Conservation (phyloP, 2,888 invertebrate species). For the Lithosia quadra region DNA sequence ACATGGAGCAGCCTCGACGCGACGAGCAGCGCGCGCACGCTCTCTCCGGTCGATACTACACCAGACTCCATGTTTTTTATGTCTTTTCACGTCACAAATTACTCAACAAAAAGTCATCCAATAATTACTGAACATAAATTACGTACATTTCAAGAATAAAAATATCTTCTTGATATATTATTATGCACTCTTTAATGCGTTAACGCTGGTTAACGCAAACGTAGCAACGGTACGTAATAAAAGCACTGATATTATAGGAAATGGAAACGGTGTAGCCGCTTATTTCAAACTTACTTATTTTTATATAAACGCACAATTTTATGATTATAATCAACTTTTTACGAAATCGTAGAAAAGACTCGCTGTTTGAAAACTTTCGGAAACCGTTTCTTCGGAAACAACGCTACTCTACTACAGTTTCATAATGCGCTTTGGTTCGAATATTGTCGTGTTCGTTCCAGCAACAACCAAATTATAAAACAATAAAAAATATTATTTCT, state of each 20-base stretch:
- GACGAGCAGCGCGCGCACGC: slow-evolving; percentile 77
- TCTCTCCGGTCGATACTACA: slow-evolving; percentile 81
- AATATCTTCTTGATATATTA: no score
- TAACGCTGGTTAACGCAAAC: not conserved
- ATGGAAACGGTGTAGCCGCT: slow-evolving; percentile 14
- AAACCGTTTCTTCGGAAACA: not conserved
- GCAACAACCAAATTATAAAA: not conserved
- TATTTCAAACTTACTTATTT: slow-evolving; percentile 1
- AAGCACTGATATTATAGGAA: slow-evolving; percentile 8
- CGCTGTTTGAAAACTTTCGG: not conserved
- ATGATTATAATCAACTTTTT: not conserved
- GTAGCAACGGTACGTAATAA: slow-evolving; percentile 7
- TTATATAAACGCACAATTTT: not conserved
- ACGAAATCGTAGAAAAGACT: not conserved
- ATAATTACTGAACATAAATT: slow-evolving; percentile 70
- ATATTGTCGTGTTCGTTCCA: not conserved
- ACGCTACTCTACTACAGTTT: no score
- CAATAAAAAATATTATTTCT: no score
- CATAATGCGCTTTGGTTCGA: not conserved
- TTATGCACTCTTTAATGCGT: slow-evolving; percentile 25
- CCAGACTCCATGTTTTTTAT: slow-evolving; percentile 86
- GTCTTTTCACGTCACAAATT: slow-evolving; percentile 81
- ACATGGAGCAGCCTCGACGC: slow-evolving; percentile 42
- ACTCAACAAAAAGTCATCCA: slow-evolving; percentile 77
- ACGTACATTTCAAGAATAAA: no score